These are phyloP conservation scores for Vanessa tameamea DNA, from an alignment of 1,140 invertebrate genomes.

Conservation along the genomic window DNA sequence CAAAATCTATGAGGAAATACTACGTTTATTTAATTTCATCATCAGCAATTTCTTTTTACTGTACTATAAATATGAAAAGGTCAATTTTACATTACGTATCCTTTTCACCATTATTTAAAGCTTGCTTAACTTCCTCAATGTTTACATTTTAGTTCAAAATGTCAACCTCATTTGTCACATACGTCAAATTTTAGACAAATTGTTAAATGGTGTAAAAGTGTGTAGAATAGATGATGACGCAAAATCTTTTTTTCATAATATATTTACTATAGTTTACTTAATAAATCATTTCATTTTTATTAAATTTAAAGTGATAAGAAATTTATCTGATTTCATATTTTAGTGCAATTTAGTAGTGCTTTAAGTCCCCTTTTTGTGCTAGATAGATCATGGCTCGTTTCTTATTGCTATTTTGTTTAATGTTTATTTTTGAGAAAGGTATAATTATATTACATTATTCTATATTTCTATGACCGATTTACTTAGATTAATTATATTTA, in stretches of 20 bases:
- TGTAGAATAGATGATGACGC: conserved; percentile 38
- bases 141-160: neutral
- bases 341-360: neutral
- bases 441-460: conserved; percentile 5
- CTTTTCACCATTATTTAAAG: neutral
- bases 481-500: no score
- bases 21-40: no score
- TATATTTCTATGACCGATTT: neutral
- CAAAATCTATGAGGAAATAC: no score
- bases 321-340: neutral
- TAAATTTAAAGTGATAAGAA: neutral
- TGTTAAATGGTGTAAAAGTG: conserved; percentile 6
- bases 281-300: neutral
- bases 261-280: neutral
- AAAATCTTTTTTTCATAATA: conserved; percentile 40
- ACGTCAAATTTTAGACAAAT: conserved; percentile 1
- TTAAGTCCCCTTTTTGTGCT: neutral
- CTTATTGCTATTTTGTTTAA: conserved; percentile 37
- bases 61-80: no score
- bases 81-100: no score
- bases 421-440: conserved; percentile 40
- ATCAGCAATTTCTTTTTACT: no score
- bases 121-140: neutral
- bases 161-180: conserved; percentile 8
- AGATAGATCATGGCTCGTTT: conserved; percentile 34